A percentile compares a stretch with the other conserved stretches of the same genome.
Evolutionary conservation across 2,888 invertebrate species (phyloP).

Genomic region (Oscheius sp.): DNA sequence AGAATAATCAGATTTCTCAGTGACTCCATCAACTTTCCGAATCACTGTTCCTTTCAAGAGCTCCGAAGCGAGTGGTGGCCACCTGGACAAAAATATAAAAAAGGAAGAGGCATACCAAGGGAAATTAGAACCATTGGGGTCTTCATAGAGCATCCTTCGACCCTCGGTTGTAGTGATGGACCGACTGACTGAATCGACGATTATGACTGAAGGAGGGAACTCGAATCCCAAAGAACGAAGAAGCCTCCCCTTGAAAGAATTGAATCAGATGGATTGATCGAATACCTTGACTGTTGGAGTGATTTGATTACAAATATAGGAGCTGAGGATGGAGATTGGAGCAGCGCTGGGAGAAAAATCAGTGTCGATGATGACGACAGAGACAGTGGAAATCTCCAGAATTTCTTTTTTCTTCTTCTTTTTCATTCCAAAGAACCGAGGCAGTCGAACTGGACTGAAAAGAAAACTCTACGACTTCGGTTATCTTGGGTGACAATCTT

Average conservation of each 20-base stretch:
- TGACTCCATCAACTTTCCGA: constrained; percentile 19
- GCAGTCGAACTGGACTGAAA: constrained; percentile 55
- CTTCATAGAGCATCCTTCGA: constrained; percentile 46
- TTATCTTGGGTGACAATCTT: constrained; percentile 6
- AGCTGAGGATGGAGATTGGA: constrained; percentile 30
- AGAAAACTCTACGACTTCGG: not conserved
- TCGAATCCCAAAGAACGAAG: constrained; percentile 44
- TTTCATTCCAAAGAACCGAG: constrained; percentile 53
- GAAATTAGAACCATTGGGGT: constrained; percentile 45
- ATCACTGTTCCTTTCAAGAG: constrained; percentile 35
- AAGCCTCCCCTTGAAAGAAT: constrained; percentile 41
- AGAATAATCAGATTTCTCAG: constrained; percentile 29
- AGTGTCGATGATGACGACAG: constrained; percentile 45
- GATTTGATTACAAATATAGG: constrained; percentile 34
- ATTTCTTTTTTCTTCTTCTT: constrained; percentile 40
- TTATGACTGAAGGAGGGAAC: constrained; percentile 46
- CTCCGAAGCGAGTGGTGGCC: constrained; percentile 33
- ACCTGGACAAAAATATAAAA: constrained; percentile 25
- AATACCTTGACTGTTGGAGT: constrained; percentile 39
- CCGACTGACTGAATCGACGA: constrained; percentile 44
- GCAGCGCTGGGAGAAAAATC: constrained; percentile 27
- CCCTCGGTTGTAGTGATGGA: constrained; percentile 47
- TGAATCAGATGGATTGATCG: not conserved
- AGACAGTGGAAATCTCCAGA: constrained; percentile 11
- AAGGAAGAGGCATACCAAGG: constrained; percentile 42